Base-by-base conservation (phyloP, 2,113 vertebrate genomes). In the Chascanopsetta lugubris region DNA sequence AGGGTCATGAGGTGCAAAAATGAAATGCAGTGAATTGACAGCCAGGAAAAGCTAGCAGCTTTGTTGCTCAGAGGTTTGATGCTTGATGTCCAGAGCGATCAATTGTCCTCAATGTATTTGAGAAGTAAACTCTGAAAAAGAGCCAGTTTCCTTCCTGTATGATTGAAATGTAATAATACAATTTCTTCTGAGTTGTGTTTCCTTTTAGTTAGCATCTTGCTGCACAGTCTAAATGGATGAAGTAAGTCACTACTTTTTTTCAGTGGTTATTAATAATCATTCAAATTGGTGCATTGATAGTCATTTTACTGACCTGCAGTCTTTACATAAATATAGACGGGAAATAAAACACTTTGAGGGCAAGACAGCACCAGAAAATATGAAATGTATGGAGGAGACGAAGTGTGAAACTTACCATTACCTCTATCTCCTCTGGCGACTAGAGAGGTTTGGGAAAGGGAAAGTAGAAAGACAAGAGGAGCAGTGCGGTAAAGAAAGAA, bases 371-470 rank as follows among this genome's bases (percentile, higher is more conserved):
- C 22, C 3, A 3, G 20, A 24, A 54, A 6, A 49, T n/a, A 36
- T 48, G 12, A 43, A 47, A 48, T 27, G 17, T 29, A 32, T 8
- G 30, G 57, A 57, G 18, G 15, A 63, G 60, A 8, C 58, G 36
- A 22, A 69, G n/a, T 24, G 62, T 22, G 5, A 34, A 51, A 47
- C 84, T 89, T 84, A 89, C 87, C 85, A 71, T 73, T 13, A 17
- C 21, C 51, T 81, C 49, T 48, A 87, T 61, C 20, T 85, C 84
- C 27, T 85, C 84, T 79, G 86, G 30, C 24, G 84, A 79, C 84
- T 88, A 57, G 10, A 80, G 29, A 40, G 24, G 49, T 46, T n/a
- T 21, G 5, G 58, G 49, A 29, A 55, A 68, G 1, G 64, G 60
- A 36, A 49, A 57, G 26, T 4, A 24, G 24, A 34, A 53, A 56